phyloP scores from a whole-genome alignment of 2,797 vertebrate genomes.

The Diglossa cyanea region DNA sequence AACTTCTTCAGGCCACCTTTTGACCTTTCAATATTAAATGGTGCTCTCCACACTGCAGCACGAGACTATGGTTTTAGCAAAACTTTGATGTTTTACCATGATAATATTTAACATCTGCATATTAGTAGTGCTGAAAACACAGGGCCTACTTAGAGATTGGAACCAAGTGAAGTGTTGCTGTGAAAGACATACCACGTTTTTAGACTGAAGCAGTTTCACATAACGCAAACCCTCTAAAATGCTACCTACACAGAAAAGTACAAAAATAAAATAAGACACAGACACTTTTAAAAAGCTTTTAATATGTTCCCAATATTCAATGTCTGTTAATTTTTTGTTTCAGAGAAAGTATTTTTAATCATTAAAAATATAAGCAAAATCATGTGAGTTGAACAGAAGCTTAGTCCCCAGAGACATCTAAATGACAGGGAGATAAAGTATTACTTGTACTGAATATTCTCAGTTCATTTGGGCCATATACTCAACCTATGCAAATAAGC shows the following conservation, averaged over 20 bases:
- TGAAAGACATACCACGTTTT: neutral
- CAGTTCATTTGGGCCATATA: neutral
- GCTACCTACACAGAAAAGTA: neutral
- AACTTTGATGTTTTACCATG: neutral
- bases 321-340: neutral
- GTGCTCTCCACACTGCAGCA: neutral
- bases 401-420: neutral
- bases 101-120: neutral
- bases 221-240: neutral
- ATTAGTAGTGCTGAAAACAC: neutral
- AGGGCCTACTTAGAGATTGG: neutral
- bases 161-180: neutral
- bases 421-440: neutral
- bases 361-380: neutral
- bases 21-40: neutral
- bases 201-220: neutral
- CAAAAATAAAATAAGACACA: neutral
- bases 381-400: neutral
- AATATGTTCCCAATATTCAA: neutral
- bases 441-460: neutral
- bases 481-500: constrained; percentile 24
- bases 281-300: neutral
- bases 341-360: neutral
- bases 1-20: neutral
- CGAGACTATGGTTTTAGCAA: neutral